Evolutionary conservation across 2,797 vertebrate genomes (phyloP).

Genomic region (Nannoperca obscura): DNA sequence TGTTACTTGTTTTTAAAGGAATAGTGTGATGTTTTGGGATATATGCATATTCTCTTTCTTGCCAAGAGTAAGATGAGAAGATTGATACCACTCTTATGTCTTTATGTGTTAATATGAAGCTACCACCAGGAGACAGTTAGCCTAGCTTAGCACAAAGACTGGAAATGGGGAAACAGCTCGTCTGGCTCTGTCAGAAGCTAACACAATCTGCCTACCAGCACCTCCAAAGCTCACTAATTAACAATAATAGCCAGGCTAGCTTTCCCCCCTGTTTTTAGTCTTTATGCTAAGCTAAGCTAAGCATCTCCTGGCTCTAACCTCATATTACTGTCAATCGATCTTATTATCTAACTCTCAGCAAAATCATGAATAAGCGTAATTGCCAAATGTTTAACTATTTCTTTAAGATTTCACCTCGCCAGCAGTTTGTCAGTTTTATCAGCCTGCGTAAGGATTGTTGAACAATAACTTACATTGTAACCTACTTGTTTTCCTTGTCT

Average conservation of each 20-base stretch:
- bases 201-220: background rate
- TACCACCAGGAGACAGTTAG: background rate
- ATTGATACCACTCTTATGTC: background rate
- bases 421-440: background rate
- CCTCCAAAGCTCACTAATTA: no score
- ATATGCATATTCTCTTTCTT: background rate
- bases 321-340: background rate
- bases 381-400: constrained; percentile 28
- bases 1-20: constrained; percentile 25
- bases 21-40: constrained; percentile 37
- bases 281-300: background rate
- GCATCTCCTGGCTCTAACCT: no score
- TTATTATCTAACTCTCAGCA: background rate
- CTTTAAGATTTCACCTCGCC: constrained; percentile 17
- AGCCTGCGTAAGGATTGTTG: background rate
- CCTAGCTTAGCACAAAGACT: constrained; percentile 2
- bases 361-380: background rate
- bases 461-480: background rate
- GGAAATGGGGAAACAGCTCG: background rate
- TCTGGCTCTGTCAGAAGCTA: background rate
- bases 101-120: background rate
- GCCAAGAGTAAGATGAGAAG: background rate
- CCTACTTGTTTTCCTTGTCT: background rate
- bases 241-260: no score
- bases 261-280: background rate